Percentiles rank a stretch among this genome's conserved stretches.
phyloP scores from a whole-genome alignment of 2,888 invertebrate species.

The Ormyrus thymus region DNA sequence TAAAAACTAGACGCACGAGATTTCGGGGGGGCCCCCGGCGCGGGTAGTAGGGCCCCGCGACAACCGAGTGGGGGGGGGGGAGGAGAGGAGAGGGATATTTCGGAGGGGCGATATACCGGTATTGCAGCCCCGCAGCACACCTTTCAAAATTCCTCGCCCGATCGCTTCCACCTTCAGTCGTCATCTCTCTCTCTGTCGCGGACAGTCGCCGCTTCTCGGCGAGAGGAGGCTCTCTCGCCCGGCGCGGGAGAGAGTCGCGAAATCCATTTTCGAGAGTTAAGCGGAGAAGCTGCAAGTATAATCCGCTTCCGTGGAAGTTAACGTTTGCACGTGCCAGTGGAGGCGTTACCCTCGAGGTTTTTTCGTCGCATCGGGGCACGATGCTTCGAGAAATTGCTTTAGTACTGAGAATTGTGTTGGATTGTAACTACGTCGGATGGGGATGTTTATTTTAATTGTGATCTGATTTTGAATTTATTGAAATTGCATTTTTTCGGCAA shows the following conservation, averaged over 20 bases:
- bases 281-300: background rate
- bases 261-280: too few species aligned
- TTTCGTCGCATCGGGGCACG: too few species aligned
- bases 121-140: constrained; percentile 55
- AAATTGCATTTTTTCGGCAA: too few species aligned
- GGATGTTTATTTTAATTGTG: too few species aligned
- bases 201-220: constrained; percentile 62
- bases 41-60: constrained; percentile 32
- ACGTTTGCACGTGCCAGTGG: too few species aligned
- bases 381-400: too few species aligned
- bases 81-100: constrained; percentile 1
- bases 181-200: constrained; percentile 57
- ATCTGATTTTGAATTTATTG: too few species aligned
- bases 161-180: constrained; percentile 64
- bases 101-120: constrained; percentile 26
- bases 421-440: too few species aligned
- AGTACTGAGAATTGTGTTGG: too few species aligned
- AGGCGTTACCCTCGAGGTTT: too few species aligned
- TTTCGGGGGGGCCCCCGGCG: constrained; percentile 49
- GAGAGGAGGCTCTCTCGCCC: too few species aligned
- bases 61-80: background rate
- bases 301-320: background rate
- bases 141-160: constrained; percentile 64
- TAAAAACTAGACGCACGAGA: constrained; percentile 70
- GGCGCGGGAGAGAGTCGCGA: too few species aligned